Evolutionary conservation across 2,888 invertebrate genomes (phyloP).

Genomic region (Caenorhabditis sp.): DNA sequence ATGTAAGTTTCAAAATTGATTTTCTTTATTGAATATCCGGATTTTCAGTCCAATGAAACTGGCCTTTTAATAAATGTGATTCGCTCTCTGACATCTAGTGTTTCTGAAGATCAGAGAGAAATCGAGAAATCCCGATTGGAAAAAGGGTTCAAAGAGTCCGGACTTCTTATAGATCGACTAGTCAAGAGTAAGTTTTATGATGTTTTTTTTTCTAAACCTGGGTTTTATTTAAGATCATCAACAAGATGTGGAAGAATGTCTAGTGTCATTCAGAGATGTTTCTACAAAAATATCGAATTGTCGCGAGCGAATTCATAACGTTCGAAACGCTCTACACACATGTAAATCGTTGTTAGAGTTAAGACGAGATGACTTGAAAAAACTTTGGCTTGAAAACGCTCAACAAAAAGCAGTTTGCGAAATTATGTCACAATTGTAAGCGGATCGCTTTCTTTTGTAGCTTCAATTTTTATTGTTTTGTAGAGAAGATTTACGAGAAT

Average conservation of each 20-base stretch:
- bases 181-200: slow-evolving; percentile 77
- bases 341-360: slow-evolving; percentile 87
- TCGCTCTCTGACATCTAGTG: slow-evolving; percentile 85
- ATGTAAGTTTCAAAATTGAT: slow-evolving; percentile 11
- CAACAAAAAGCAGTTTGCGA: slow-evolving; percentile 77
- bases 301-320: slow-evolving; percentile 80
- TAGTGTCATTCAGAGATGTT: slow-evolving; percentile 81
- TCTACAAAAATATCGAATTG: slow-evolving; percentile 81
- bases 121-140: slow-evolving; percentile 91
- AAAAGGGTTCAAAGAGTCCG: slow-evolving; percentile 89
- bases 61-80: slow-evolving; percentile 86
- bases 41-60: slow-evolving; percentile 42
- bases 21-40: neutral
- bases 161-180: slow-evolving; percentile 85
- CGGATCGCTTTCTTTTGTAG: neutral
- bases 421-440: slow-evolving; percentile 63
- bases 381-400: slow-evolving; percentile 93
- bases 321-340: slow-evolving; percentile 83
- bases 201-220: neutral
- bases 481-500: slow-evolving; percentile 51
- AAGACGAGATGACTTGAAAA: slow-evolving; percentile 88
- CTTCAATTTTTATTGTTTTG: slow-evolving; percentile 1
- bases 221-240: slow-evolving; percentile 77
- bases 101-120: slow-evolving; percentile 86
- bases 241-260: slow-evolving; percentile 84